phyloP scores from a whole-genome alignment of 2,113 vertebrate species.

The Eubucco bourcierii region DNA sequence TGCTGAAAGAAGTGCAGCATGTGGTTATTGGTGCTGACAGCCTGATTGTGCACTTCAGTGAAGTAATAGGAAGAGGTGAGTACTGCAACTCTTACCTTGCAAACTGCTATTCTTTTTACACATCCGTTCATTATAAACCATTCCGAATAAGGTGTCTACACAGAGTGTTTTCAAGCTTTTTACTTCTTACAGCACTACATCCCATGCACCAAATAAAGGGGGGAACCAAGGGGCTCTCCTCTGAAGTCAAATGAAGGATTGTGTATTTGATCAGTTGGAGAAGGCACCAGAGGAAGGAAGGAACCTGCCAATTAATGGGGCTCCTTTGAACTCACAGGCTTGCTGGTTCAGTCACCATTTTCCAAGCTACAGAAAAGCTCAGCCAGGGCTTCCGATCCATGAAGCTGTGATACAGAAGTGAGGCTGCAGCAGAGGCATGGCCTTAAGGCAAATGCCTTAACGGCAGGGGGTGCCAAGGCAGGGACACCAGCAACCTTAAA shows the following conservation, averaged over 20 bases:
- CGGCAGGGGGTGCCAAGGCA: accelerated
- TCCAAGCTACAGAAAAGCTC: not conserved
- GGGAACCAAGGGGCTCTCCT: not conserved
- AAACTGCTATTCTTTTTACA: not conserved
- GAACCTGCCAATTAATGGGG: not conserved
- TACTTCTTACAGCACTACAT: not conserved
- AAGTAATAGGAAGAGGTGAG: constrained; percentile 97
- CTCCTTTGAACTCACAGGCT: not conserved
- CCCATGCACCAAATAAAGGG: not conserved
- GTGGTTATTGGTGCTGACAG: constrained; percentile 92
- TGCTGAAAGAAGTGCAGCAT: constrained; percentile 94
- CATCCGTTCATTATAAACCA: not conserved
- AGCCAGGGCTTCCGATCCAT: not conserved
- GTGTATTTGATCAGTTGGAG: not conserved
- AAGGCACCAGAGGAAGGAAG: not conserved
- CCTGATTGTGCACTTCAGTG: constrained; percentile 91
- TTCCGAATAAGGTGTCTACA: not conserved
- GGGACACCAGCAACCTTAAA: not conserved
- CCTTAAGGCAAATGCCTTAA: not conserved
- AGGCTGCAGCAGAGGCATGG: accelerated
- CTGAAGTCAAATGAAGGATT: not conserved
- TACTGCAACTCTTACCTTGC: constrained; percentile 10
- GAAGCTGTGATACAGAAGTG: not conserved
- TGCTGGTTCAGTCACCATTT: not conserved
- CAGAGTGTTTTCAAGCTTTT: not conserved